These are phyloP conservation scores for Diplodus puntazzo DNA, from an alignment of 2,797 vertebrate genomes.

Conservation along the genomic window DNA sequence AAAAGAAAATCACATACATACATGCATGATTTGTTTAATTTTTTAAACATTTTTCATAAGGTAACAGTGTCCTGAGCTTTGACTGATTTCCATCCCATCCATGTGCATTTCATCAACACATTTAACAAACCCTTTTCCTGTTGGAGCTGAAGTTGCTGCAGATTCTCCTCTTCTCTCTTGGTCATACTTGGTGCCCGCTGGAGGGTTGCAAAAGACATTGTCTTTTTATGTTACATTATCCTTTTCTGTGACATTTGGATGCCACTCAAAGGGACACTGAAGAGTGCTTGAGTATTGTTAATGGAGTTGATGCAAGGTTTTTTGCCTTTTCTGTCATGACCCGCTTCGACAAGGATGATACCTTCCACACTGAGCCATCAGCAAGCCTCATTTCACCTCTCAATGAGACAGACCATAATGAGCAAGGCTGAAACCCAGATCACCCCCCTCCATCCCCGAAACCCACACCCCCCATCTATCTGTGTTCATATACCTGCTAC, in stretches of 20 bases:
- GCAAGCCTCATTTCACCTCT: conserved; percentile 83
- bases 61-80: neutral
- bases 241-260: conserved; percentile 60
- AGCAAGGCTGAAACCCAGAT: conserved; percentile 72
- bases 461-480: conserved; percentile 35
- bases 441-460: conserved; percentile 52
- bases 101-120: conserved; percentile 1
- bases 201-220: conserved; percentile 53
- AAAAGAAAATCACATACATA: neutral
- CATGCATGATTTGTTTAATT: neutral
- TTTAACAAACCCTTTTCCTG: neutral
- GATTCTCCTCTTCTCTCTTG: neutral
- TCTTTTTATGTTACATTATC: conserved; percentile 60
- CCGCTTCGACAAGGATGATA: conserved; percentile 69
- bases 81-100: neutral
- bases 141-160: conserved; percentile 1
- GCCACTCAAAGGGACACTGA: conserved; percentile 57
- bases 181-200: conserved; percentile 9
- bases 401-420: conserved; percentile 79
- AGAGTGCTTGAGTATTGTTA: conserved; percentile 53
- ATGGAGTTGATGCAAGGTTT: conserved; percentile 65
- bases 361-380: conserved; percentile 69
- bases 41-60: no score
- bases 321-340: conserved; percentile 62
- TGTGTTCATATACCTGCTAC: conserved; percentile 29